Conservation (phyloP, 2,113 vertebrate genomes). For the Bombycilla garrulus region DNA sequence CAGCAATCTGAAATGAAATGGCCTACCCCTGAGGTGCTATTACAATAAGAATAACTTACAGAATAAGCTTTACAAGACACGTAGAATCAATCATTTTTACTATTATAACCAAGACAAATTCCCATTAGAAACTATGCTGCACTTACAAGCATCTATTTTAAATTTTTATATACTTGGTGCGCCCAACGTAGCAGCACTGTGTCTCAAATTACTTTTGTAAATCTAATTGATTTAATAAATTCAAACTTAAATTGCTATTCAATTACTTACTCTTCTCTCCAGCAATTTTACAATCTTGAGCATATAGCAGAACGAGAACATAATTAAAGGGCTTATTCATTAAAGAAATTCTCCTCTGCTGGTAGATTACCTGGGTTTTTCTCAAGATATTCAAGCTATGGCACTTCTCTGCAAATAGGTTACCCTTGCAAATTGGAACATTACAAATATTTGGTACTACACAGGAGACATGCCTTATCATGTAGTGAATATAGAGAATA, state of each 20-base stretch:
- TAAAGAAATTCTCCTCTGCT: slow-evolving; percentile 1
- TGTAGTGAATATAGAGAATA: neutral
- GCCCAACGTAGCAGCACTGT: neutral
- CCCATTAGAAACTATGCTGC: slow-evolving; percentile 34
- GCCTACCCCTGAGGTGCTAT: slow-evolving; percentile 35
- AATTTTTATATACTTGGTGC: slow-evolving; percentile 57
- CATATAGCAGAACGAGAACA: slow-evolving; percentile 41
- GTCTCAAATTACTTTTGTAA: slow-evolving; percentile 52
- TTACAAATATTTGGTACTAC: neutral
- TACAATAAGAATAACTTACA: slow-evolving; percentile 55
- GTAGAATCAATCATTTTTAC: slow-evolving; percentile 57
- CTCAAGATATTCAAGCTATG: neutral
- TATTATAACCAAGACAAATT: slow-evolving; percentile 48
- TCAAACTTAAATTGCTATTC: slow-evolving; percentile 55
- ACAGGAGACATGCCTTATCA: neutral
- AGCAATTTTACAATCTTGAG: slow-evolving; percentile 55
- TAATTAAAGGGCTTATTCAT: slow-evolving; percentile 53
- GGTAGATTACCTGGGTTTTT: neutral
- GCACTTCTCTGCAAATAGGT: neutral
- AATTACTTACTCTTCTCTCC: slow-evolving; percentile 55
- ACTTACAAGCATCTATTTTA: slow-evolving; percentile 46
- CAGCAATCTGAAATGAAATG: slow-evolving; percentile 29
- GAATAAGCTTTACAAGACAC: slow-evolving; percentile 23
- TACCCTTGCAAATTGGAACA: neutral
- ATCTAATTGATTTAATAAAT: slow-evolving; percentile 63